A percentile compares a stretch with the other conserved stretches of the same genome.
These are phyloP conservation scores for Hydrotaea cyrtoneurina DNA, from an alignment of 2,888 invertebrate genomes.

Conservation along the genomic window DNA sequence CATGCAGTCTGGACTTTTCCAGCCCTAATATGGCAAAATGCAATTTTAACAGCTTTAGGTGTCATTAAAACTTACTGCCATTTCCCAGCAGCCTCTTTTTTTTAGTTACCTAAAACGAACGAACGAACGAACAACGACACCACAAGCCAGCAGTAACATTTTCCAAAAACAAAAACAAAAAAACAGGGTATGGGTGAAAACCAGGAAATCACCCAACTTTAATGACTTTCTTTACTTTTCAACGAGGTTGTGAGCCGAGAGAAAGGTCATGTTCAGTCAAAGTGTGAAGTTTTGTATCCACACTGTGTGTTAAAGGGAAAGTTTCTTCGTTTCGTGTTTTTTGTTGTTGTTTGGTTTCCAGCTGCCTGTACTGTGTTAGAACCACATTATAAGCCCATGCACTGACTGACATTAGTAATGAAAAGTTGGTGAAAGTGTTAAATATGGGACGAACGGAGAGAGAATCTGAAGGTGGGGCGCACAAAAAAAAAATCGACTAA, in stretches of 20 bases:
- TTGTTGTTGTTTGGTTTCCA: neutral
- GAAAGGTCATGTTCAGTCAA: constrained; percentile 15
- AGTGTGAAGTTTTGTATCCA: neutral
- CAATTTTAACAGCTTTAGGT: constrained; percentile 54
- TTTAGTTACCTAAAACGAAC: neutral
- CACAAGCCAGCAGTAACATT: neutral
- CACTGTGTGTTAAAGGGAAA: neutral
- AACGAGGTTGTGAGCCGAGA: neutral
- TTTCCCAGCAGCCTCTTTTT: neutral
- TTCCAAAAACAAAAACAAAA: neutral
- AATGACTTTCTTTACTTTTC: constrained; percentile 15
- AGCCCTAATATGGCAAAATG: constrained; percentile 24
- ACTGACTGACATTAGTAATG: constrained; percentile 30
- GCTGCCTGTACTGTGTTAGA: neutral
- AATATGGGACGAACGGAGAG: neutral
- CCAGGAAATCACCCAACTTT: neutral
- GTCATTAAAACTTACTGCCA: constrained; percentile 54
- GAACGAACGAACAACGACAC: neutral
- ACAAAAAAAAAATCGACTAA: neutral
- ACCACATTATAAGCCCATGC: constrained; percentile 36
- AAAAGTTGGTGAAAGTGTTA: constrained; percentile 49
- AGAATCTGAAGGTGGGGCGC: neutral
- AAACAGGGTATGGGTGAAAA: neutral
- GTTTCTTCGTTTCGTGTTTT: neutral
- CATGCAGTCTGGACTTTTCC: neutral